Percentiles rank a stretch among this genome's conserved stretches.
Evolutionary conservation across 2,888 invertebrate genomes (phyloP).

Genomic region (Vesta saturnalis): DNA sequence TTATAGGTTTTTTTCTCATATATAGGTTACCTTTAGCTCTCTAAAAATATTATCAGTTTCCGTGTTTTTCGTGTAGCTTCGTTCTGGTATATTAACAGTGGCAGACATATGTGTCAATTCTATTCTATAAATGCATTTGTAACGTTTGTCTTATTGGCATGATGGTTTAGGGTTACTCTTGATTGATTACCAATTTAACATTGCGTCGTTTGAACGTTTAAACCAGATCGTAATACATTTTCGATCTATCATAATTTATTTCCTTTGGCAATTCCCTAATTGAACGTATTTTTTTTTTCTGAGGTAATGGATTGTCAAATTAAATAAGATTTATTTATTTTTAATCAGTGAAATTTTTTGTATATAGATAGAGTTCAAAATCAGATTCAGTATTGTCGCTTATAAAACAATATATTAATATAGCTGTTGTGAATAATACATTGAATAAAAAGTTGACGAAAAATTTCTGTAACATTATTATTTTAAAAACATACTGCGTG

Average conservation of each 20-base stretch:
- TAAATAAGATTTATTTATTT: not conserved
- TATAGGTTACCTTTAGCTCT: slow-evolving; percentile 7
- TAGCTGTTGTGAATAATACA: too few species aligned
- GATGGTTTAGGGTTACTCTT: slow-evolving; percentile 14
- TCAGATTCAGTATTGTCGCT: too few species aligned
- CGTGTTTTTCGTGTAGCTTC: slow-evolving; percentile 28
- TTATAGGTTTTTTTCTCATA: slow-evolving; percentile 27
- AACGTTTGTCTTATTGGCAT: slow-evolving; percentile 24
- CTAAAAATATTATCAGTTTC: slow-evolving; percentile 25
- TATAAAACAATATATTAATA: too few species aligned
- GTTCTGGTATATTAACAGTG: slow-evolving; percentile 18
- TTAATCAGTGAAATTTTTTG: too few species aligned
- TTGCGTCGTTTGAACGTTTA: not conserved
- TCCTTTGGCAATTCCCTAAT: not conserved
- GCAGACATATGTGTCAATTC: slow-evolving; percentile 19
- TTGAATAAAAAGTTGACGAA: too few species aligned
- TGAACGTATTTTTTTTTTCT: not conserved
- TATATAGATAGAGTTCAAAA: too few species aligned
- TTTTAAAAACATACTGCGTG: too few species aligned
- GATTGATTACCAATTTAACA: slow-evolving; percentile 29
- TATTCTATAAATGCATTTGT: slow-evolving; percentile 13
- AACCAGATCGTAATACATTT: not conserved
- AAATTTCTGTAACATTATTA: too few species aligned
- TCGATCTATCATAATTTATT: slow-evolving; percentile 1
- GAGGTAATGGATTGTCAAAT: not conserved